Conservation (phyloP, 2,888 invertebrate species). For the Esperia sulphurella region DNA sequence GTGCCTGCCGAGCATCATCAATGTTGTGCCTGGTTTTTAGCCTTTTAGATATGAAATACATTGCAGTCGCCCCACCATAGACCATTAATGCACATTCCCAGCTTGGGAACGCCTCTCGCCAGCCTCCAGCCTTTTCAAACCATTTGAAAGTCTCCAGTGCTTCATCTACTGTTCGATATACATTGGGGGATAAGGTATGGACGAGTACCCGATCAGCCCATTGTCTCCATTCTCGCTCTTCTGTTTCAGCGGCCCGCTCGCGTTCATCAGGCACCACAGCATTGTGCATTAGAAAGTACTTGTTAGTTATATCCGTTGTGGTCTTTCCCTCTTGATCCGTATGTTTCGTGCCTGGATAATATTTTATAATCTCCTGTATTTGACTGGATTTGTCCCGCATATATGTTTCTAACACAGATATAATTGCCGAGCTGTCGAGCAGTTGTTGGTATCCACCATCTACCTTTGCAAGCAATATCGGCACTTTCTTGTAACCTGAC, state of each 20-base stretch:
- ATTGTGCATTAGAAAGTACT: slow-evolving; percentile 92
- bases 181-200: slow-evolving; percentile 97
- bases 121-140: slow-evolving; percentile 95
- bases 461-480: slow-evolving; percentile 89
- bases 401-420: slow-evolving; percentile 91
- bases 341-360: slow-evolving; percentile 86
- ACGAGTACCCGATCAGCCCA: slow-evolving; percentile 97
- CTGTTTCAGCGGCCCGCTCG: slow-evolving; percentile 80
- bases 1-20: slow-evolving; percentile 91
- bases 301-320: slow-evolving; percentile 89
- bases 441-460: slow-evolving; percentile 89
- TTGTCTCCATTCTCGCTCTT: slow-evolving; percentile 95
- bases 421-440: slow-evolving; percentile 95
- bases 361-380: slow-evolving; percentile 85
- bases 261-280: slow-evolving; percentile 72
- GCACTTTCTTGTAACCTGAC: slow-evolving; percentile 97
- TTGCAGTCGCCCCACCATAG: slow-evolving; percentile 94
- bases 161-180: slow-evolving; percentile 92
- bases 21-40: slow-evolving; percentile 92
- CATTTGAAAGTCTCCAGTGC: slow-evolving; percentile 95
- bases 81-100: slow-evolving; percentile 94
- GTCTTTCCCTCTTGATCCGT: slow-evolving; percentile 83
- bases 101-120: slow-evolving; percentile 91
- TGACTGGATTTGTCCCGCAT: slow-evolving; percentile 79
- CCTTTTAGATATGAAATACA: slow-evolving; percentile 95